These are phyloP conservation scores for Pelusios castaneus DNA, from an alignment of 2,113 vertebrate genomes.

Conservation along the genomic window DNA sequence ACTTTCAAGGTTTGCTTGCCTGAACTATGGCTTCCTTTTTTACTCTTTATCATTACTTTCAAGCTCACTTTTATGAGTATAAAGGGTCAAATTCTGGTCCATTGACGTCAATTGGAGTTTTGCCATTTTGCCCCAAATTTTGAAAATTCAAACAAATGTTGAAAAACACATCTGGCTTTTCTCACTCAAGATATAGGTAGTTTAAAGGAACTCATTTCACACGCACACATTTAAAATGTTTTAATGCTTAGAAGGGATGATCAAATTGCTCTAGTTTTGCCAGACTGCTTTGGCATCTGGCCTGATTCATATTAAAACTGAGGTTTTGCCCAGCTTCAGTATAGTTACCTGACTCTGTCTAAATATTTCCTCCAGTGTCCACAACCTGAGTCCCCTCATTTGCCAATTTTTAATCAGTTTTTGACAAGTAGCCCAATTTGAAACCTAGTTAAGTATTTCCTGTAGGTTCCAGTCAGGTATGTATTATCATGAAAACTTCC, in stretches of 20 bases:
- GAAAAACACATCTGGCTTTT: neutral
- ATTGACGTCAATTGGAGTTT: neutral
- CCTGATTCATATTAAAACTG: slow-evolving; percentile 35
- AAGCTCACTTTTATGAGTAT: neutral
- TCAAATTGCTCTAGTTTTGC: slow-evolving; percentile 24
- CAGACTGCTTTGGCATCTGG: slow-evolving; percentile 19
- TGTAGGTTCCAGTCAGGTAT: neutral
- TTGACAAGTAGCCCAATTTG: neutral
- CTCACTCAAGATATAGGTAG: slow-evolving; percentile 22
- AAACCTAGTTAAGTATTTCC: neutral
- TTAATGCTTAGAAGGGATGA: slow-evolving; percentile 26
- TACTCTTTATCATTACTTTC: neutral
- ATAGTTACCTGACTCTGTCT: slow-evolving; percentile 1
- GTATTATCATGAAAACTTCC: neutral
- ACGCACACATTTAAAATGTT: slow-evolving; percentile 25
- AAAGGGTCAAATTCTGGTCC: neutral
- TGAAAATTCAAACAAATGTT: slow-evolving; percentile 2
- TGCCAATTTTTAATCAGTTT: neutral
- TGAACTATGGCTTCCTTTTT: neutral
- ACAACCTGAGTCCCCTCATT: neutral
- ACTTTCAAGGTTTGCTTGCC: neutral
- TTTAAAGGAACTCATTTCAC: slow-evolving; percentile 11
- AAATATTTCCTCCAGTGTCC: neutral
- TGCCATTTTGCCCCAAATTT: neutral
- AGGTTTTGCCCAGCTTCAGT: neutral